These are phyloP conservation scores for Apeira syringaria DNA, from an alignment of 2,888 invertebrate genomes.

Conservation along the genomic window DNA sequence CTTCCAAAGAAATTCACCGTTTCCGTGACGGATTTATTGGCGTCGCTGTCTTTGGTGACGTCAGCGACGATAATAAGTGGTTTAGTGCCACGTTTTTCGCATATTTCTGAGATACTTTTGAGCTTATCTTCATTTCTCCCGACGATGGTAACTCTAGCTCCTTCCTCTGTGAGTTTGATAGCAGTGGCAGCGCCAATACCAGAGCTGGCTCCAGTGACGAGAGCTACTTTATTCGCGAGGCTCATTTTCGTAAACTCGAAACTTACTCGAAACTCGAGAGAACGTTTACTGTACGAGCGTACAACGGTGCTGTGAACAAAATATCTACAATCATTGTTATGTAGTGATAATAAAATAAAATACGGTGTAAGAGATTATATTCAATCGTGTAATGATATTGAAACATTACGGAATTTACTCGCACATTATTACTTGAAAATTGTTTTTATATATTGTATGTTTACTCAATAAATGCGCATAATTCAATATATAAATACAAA, in stretches of 20 bases:
- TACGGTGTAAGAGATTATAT: too few species aligned
- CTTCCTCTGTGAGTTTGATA: constrained; percentile 29
- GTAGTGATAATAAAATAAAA: too few species aligned
- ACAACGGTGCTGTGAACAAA: neutral
- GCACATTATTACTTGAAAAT: too few species aligned
- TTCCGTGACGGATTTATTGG: constrained; percentile 31
- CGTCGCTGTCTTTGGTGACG: constrained; percentile 35
- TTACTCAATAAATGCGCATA: too few species aligned
- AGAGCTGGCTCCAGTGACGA: constrained; percentile 41
- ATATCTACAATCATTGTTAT: too few species aligned
- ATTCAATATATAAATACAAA: too few species aligned
- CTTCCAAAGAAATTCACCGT: constrained; percentile 38
- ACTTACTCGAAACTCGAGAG: neutral
- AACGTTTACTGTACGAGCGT: neutral
- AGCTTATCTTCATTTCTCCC: constrained; percentile 40
- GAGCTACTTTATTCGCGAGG: constrained; percentile 38
- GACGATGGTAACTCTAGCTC: constrained; percentile 36
- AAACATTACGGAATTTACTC: too few species aligned
- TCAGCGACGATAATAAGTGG: constrained; percentile 39
- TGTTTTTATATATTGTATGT: too few species aligned
- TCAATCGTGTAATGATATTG: too few species aligned
- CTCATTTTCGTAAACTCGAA: constrained; percentile 33
- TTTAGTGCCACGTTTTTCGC: constrained; percentile 32
- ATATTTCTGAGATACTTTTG: constrained; percentile 30
- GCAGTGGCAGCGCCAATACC: constrained; percentile 39